phyloP scores from a whole-genome alignment of 2,888 invertebrate genomes.

The Magallana nippona region DNA sequence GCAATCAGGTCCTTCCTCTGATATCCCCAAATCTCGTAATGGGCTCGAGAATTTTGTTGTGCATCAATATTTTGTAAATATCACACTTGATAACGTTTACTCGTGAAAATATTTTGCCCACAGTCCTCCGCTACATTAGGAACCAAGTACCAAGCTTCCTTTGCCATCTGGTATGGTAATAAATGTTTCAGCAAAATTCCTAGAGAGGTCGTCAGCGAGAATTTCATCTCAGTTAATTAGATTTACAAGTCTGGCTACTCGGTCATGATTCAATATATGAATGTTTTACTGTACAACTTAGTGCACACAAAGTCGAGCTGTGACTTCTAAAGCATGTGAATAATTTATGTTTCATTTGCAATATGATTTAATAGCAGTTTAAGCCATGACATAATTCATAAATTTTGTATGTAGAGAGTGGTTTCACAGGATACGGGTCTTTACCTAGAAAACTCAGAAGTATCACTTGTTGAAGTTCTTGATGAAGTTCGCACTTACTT shows the following conservation, averaged over 20 bases:
- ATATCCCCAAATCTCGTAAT: slow-evolving; percentile 26
- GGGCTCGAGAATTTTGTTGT: slow-evolving; percentile 29
- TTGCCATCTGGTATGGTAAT: not conserved
- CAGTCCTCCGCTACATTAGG: not conserved
- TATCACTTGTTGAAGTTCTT: not conserved
- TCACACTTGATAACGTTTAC: slow-evolving; percentile 30
- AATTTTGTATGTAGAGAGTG: slow-evolving; percentile 2
- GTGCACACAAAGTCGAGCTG: too few relatives aligned
- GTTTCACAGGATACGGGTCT: not conserved
- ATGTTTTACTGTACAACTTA: too few relatives aligned
- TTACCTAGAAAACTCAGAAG: not conserved
- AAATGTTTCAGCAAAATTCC: not conserved
- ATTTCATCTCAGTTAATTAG: too few relatives aligned
- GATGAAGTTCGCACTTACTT: not conserved
- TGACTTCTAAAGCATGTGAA: not conserved
- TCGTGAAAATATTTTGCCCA: not conserved
- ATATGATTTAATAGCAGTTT: not conserved
- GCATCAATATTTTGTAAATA: slow-evolving; percentile 27
- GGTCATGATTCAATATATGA: too few relatives aligned
- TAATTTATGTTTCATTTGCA: not conserved
- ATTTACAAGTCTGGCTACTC: too few relatives aligned
- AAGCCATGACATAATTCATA: not conserved
- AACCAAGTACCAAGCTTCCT: not conserved
- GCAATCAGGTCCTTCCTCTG: not conserved
- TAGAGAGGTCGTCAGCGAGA: not conserved